Percentiles rank a stretch among this genome's conserved stretches.
Evolutionary conservation across 1,140 invertebrate genomes (phyloP).

Genomic region (Heliconius congener): DNA sequence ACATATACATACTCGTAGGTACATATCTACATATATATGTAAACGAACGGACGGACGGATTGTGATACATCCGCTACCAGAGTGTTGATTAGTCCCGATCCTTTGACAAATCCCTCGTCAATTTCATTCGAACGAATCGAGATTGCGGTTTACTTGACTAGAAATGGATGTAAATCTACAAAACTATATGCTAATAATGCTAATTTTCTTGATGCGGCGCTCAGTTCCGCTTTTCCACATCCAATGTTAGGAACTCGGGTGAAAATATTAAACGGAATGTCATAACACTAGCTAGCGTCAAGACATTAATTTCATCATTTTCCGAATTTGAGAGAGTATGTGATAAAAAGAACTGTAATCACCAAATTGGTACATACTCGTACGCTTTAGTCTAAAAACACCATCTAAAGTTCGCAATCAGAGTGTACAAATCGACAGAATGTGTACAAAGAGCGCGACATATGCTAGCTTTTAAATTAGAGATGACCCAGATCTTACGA

Average conservation of each 20-base stretch:
- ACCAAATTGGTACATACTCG: neutral
- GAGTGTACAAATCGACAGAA: conserved; percentile 9
- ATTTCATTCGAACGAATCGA: conserved; percentile 10
- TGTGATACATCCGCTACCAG: neutral
- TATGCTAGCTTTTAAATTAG: conserved; percentile 6
- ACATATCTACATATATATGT: neutral
- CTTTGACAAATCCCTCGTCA: conserved; percentile 2
- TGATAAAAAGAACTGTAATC: neutral
- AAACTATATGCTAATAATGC: too few relatives aligned
- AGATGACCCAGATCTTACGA: conserved; percentile 9
- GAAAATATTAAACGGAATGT: too few relatives aligned
- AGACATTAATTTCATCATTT: neutral
- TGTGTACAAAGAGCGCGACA: neutral
- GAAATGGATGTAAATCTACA: neutral
- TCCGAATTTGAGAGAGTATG: too few relatives aligned
- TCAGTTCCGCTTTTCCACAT: neutral
- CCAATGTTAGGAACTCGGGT: neutral
- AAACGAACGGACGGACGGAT: neutral
- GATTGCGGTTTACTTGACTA: neutral
- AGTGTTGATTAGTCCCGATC: neutral
- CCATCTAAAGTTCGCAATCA: neutral
- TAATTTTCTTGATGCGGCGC: neutral
- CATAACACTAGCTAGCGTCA: too few relatives aligned
- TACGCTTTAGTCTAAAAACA: neutral
- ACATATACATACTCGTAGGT: neutral